Conservation (phyloP, 2,888 invertebrate genomes). For the Eupithecia tripunctaria region DNA sequence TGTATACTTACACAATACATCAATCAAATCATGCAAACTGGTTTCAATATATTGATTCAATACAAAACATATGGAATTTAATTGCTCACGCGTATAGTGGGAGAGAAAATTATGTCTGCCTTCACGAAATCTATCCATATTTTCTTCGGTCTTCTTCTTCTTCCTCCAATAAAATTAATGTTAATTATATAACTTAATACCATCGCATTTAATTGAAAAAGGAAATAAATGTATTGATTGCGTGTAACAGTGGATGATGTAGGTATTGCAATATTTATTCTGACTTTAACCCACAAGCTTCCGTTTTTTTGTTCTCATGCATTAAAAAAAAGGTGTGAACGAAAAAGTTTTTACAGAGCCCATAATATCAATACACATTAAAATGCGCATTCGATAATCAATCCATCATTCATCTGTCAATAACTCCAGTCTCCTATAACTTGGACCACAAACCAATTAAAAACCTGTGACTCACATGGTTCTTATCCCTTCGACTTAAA, state of each 20-base stretch:
- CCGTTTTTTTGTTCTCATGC: not conserved
- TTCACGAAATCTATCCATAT: too few species aligned
- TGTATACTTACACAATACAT: too few species aligned
- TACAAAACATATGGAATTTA: too few species aligned
- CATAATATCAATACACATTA: not conserved
- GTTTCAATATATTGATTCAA: too few species aligned
- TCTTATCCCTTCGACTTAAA: constrained; percentile 19
- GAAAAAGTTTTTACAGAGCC: not conserved
- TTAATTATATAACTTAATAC: too few species aligned
- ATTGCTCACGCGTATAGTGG: too few species aligned
- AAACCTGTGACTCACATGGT: constrained; percentile 10
- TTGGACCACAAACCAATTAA: constrained; percentile 38
- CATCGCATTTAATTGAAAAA: not conserved
- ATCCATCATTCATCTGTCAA: constrained; percentile 18
- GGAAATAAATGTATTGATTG: not conserved
- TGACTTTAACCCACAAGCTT: not conserved
- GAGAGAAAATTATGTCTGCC: too few species aligned
- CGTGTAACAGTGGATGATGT: not conserved
- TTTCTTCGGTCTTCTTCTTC: too few species aligned
- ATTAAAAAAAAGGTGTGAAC: not conserved
- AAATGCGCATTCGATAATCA: constrained; percentile 6
- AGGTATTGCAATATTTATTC: not conserved
- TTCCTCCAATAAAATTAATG: too few species aligned
- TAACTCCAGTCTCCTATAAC: constrained; percentile 12
- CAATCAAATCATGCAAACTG: too few species aligned